Evolutionary conservation across 2,888 invertebrate genomes (phyloP), one percentile per base, ranked within the genome.

Genomic region (Mesochorus sp.): DNA sequence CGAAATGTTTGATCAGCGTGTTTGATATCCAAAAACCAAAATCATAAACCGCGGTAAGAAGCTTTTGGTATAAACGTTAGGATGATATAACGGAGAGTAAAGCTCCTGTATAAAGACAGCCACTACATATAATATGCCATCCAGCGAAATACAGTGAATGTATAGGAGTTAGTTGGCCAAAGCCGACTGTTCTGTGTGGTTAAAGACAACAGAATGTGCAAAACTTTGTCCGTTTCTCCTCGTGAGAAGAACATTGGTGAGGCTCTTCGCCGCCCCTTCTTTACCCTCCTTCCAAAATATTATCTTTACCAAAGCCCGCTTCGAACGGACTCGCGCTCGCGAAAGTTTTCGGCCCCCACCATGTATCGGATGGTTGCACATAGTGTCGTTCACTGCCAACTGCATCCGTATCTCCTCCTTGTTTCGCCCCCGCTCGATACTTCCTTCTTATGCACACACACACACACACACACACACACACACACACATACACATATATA

Each of bases 281-380:
- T 21, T 21, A 17, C 26, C 68, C 37, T 28, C 47, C 44, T 39
- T 53, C 61, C 77, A 77, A 82, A 84, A 83, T 85, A 85, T 85
- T 85, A 83, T 85, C 82, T 82, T 83, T 83, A 72, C 77, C 76
- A 68, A 77, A 59, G 37, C 49, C 49, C 12, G 17, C n/a, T 26
- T 31, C 59, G 19, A 59, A 76, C 71, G 80, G 64, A 77, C 76
- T 72, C 66, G 73, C 71, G 78, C 72, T 37, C 55, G 55, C 3
- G 12, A 31, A 61, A 72, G 72, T 76, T 72, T 26, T 24, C 37
- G 44, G 72, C 53, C 31, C 8, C 10, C 24, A 14, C 64, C 62
- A 73, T 73, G 73, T 78, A 73, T 73, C 49, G 68, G 55, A n/a
- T 34, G 68, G 64, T 73, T 76, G 53, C 47, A 64, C 44, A 51